Base-by-base conservation (phyloP, 2,888 invertebrate species). In the Epicampocera succincta region DNA sequence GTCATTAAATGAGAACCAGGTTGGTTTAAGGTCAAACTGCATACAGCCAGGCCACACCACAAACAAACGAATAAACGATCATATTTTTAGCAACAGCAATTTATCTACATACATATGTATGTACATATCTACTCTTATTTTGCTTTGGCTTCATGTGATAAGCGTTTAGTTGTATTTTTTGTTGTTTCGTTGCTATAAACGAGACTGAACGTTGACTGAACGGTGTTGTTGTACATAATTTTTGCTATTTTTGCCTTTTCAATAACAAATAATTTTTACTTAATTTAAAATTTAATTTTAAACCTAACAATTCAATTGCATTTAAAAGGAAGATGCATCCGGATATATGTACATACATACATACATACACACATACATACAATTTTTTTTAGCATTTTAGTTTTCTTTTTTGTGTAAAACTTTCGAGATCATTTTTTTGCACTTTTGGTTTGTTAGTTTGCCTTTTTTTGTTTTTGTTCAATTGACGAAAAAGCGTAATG, bases 21-120 rank as follows among this genome's bases (percentile, higher is more conserved):
- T 82, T 82, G 69, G 68, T 69, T 71, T 77, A 82, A 82, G 81
- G 81, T 77, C 77, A 78, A 77, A 66, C 44, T 74, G 60, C 33
- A 46, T 38, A 56, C 60, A 46, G 25, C 21, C 50, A 44, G 38
- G 25, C 21, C 50, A 44, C 12, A 65, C 15, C 50, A 50, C 52
- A 65, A 42, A 58, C 29, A 33, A 25, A 25, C 5, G 25, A 60
- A 42, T 54, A 54, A 54, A 54, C 54, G 5, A 2, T 50, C 5
- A 8, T 42, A 68, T 19, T 19, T 8, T 52, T 52, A 60, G 12
- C 13, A 48, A 48, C 42, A 42, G 0, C 50, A 52, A 25, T 60
- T 40, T 54, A 29, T 54, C n/a, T n/a, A n/a, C n/a, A n/a, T n/a
- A n/a, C n/a, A n/a, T n/a, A n/a, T n/a, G n/a, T n/a, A n/a, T n/a